These are phyloP conservation scores for Solenopsis fugax DNA, from an alignment of 1,140 invertebrate species.

Conservation along the genomic window DNA sequence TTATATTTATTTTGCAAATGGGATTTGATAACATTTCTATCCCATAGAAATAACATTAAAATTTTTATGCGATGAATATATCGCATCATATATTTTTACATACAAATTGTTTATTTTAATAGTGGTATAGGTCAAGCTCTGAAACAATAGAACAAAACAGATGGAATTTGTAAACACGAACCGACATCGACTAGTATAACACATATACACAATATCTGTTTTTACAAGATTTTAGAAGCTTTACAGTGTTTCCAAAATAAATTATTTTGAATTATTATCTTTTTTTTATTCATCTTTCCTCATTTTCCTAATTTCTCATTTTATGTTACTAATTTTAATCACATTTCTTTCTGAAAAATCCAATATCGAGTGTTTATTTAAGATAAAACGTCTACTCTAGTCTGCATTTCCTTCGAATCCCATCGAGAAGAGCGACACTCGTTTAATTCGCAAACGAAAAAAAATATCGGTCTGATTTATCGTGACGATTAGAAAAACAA, in stretches of 20 bases:
- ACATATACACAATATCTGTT: background rate
- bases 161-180: constrained; percentile 10
- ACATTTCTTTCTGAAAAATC: constrained; percentile 2
- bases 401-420: background rate
- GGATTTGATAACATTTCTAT: background rate
- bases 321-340: background rate
- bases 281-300: background rate
- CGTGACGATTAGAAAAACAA: constrained; percentile 62
- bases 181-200: background rate
- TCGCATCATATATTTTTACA: constrained; percentile 6
- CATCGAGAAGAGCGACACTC: background rate
- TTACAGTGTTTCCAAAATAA: constrained; percentile 15
- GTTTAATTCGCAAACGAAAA: background rate
- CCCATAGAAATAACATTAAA: constrained; percentile 1
- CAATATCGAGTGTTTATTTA: constrained; percentile 1
- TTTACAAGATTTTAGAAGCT: constrained; percentile 15
- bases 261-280: background rate
- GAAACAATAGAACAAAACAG: constrained; percentile 14
- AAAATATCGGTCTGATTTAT: constrained; percentile 67
- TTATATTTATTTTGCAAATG: constrained; percentile 5
- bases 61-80: background rate
- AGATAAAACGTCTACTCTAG: background rate
- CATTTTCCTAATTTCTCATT: background rate
- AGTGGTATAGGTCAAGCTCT: constrained; percentile 26
- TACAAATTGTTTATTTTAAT: constrained; percentile 16